Percentiles rank a stretch among this genome's conserved stretches.
phyloP scores from a whole-genome alignment of 1,140 invertebrate genomes.

The Prorops nasuta region DNA sequence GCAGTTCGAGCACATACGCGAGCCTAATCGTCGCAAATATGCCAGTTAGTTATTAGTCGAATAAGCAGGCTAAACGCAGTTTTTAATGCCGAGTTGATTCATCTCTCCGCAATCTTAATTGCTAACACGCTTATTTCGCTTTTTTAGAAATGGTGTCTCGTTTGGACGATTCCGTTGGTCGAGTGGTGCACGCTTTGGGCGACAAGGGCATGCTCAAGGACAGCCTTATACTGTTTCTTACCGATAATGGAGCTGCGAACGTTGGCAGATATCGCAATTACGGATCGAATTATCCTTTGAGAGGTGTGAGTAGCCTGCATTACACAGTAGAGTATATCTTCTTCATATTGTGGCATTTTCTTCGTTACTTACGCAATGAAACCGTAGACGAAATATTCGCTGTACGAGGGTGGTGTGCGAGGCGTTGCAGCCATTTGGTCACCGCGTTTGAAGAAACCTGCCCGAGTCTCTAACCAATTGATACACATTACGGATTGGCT shows the following conservation, averaged over 20 bases:
- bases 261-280: slow-evolving; percentile 57
- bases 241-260: slow-evolving; percentile 64
- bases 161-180: slow-evolving; percentile 70
- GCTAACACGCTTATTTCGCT: too few relatives aligned
- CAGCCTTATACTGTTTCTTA: slow-evolving; percentile 63
- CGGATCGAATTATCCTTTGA: slow-evolving; percentile 69
- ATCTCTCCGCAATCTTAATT: slow-evolving; percentile 11
- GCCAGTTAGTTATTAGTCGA: slow-evolving; percentile 57
- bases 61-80: background rate
- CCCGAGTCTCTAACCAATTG: slow-evolving; percentile 57
- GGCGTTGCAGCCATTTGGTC: slow-evolving; percentile 68
- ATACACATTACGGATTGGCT: slow-evolving; percentile 73
- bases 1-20: slow-evolving; percentile 64
- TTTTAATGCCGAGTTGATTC: slow-evolving; percentile 6
- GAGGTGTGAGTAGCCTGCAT: slow-evolving; percentile 56
- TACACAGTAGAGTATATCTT: too few relatives aligned
- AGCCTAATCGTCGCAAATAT: slow-evolving; percentile 65
- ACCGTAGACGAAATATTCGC: slow-evolving; percentile 64
- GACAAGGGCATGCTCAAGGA: slow-evolving; percentile 63
- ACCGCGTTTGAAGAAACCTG: slow-evolving; percentile 52
- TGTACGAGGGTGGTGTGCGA: slow-evolving; percentile 73
- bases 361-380: slow-evolving; percentile 7
- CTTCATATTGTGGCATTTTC: too few relatives aligned
- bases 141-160: slow-evolving; percentile 68
- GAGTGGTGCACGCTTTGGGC: slow-evolving; percentile 62